Conservation (phyloP, 2,797 vertebrate species). For the Malurus leucopterus region DNA sequence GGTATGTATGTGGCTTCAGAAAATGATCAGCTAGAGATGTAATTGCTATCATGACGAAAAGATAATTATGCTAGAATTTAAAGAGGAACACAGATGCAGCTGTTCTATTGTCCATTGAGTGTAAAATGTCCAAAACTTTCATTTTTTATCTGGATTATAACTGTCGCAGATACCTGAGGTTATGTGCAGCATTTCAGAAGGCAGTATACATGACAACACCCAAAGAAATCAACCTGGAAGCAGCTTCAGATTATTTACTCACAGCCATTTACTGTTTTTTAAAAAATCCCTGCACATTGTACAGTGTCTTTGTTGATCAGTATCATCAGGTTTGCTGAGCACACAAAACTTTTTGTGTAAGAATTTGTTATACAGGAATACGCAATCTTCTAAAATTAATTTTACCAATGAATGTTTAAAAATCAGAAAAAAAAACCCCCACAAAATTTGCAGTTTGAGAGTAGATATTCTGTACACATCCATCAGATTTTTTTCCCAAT, state of each 20-base stretch:
- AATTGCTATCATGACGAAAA: neutral
- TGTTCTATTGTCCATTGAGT: neutral
- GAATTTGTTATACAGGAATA: neutral
- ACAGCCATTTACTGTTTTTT: neutral
- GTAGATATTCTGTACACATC: neutral
- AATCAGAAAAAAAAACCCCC: neutral
- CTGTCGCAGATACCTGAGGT: neutral
- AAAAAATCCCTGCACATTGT: neutral
- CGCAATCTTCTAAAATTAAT: neutral
- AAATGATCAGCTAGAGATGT: neutral
- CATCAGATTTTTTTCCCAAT: neutral
- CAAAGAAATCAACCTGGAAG: neutral
- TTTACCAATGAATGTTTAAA: neutral
- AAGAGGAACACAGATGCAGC: neutral
- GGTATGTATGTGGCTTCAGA: neutral
- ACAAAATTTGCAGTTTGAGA: neutral
- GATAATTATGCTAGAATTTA: too few relatives aligned
- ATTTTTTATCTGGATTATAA: neutral
- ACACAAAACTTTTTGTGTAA: neutral
- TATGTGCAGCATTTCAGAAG: neutral
- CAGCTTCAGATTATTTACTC: neutral
- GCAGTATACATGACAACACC: neutral
- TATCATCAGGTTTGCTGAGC: neutral
- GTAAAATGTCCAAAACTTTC: neutral
- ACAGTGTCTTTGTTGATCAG: neutral